Evolutionary conservation across 2,888 invertebrate genomes (phyloP).

Genomic region (Tenthredo amoena): DNA sequence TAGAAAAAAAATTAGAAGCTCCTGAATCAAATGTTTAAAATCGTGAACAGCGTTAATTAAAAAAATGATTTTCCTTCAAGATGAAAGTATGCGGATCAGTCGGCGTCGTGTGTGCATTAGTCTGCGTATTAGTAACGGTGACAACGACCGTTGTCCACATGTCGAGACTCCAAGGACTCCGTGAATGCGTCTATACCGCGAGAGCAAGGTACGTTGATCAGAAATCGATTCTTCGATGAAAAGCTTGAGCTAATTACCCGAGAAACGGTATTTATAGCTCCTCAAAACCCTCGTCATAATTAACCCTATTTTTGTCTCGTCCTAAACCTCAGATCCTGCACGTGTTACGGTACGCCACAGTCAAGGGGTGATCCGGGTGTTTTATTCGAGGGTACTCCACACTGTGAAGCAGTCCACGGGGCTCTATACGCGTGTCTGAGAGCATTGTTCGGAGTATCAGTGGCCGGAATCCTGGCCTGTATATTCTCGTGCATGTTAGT

Average conservation of each 20-base stretch:
- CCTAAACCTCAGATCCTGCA: slow-evolving; percentile 76
- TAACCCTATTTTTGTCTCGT: neutral
- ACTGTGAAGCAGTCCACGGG: slow-evolving; percentile 95
- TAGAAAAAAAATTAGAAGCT: neutral
- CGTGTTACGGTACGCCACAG: slow-evolving; percentile 76
- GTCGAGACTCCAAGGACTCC: slow-evolving; percentile 90
- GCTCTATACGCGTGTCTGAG: slow-evolving; percentile 92
- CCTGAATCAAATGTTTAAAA: slow-evolving; percentile 2
- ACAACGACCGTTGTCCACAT: slow-evolving; percentile 96
- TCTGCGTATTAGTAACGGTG: slow-evolving; percentile 93
- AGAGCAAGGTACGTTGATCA: slow-evolving; percentile 71
- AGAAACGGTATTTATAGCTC: neutral
- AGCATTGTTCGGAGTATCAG: slow-evolving; percentile 94
- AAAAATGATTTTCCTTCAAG: slow-evolving; percentile 69
- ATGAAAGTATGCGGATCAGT: slow-evolving; percentile 94
- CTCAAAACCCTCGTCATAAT: neutral
- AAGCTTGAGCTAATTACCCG: neutral
- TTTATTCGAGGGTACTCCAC: slow-evolving; percentile 92
- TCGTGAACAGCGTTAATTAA: neutral
- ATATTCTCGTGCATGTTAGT: slow-evolving; percentile 96
- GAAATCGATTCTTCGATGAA: neutral
- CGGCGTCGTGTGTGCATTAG: slow-evolving; percentile 91
- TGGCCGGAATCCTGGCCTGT: slow-evolving; percentile 93
- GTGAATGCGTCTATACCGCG: slow-evolving; percentile 91
- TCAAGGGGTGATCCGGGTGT: slow-evolving; percentile 76